phyloP scores from a whole-genome alignment of 2,888 invertebrate species.

The Lasioglossum lativentre region DNA sequence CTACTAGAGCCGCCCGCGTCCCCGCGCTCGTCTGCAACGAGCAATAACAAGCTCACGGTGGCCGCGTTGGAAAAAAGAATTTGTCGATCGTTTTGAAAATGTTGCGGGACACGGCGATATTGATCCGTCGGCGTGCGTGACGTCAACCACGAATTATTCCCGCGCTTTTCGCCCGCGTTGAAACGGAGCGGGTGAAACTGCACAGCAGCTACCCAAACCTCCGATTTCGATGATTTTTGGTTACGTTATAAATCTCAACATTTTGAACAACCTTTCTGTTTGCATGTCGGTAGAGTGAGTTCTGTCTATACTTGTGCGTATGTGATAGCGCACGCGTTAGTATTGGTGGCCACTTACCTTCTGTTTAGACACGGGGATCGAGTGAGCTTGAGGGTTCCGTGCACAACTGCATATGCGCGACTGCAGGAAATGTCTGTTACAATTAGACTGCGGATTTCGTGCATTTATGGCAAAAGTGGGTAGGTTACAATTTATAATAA shows the following conservation, averaged over 20 bases:
- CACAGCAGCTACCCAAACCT: background rate
- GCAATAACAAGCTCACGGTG: background rate
- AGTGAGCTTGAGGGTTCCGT: no score
- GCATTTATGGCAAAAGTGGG: no score
- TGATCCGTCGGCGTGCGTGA: slow-evolving; percentile 54
- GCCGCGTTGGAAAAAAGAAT: slow-evolving; percentile 34
- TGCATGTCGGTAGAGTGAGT: background rate
- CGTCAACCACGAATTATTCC: slow-evolving; percentile 57
- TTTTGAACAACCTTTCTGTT: background rate
- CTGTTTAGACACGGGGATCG: background rate
- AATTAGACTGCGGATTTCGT: no score
- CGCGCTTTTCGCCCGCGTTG: slow-evolving; percentile 59
- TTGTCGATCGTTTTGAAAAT: slow-evolving; percentile 48
- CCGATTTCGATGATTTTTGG: slow-evolving; percentile 1
- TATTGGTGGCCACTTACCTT: background rate
- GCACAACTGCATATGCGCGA: no score
- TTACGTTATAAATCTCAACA: background rate
- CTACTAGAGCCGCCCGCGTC: background rate
- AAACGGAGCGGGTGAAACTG: slow-evolving; percentile 14
- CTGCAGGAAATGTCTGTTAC: no score
- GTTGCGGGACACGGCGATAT: slow-evolving; percentile 39
- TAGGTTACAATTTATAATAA: no score
- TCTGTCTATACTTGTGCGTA: no score
- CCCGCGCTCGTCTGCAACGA: background rate
- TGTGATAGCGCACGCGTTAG: no score